Evolutionary conservation across 2,888 invertebrate species (phyloP).

Genomic region (Drosophila merina): DNA sequence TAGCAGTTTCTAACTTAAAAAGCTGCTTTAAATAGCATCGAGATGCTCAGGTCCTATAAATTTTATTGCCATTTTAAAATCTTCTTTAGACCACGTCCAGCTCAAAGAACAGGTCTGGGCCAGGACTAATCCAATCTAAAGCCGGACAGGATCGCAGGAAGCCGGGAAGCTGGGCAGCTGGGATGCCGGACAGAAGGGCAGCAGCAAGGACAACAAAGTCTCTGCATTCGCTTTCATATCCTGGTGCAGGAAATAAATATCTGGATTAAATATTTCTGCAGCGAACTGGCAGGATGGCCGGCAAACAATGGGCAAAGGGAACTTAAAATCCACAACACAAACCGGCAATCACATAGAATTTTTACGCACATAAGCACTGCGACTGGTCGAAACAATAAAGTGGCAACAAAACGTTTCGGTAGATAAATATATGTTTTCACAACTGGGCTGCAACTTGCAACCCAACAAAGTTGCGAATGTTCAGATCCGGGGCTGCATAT

Average conservation of each 20-base stretch:
- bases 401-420: conserved; percentile 67
- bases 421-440: conserved; percentile 63
- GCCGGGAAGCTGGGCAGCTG: not conserved
- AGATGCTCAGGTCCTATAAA: conserved; percentile 2
- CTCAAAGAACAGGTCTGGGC: conserved; percentile 12
- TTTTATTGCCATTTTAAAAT: conserved; percentile 26
- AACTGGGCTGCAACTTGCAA: not conserved
- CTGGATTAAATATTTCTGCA: conserved; percentile 63
- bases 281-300: conserved; percentile 8
- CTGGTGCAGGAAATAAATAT: conserved; percentile 74
- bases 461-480: conserved; percentile 67
- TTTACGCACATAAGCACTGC: conserved; percentile 67
- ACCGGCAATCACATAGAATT: conserved; percentile 74
- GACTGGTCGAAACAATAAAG: conserved; percentile 57
- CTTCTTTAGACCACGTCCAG: conserved; percentile 13
- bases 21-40: no score
- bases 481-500: conserved; percentile 52
- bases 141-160: not conserved
- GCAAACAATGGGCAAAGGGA: conserved; percentile 31
- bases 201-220: conserved; percentile 57
- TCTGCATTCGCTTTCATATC: conserved; percentile 56
- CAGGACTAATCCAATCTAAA: conserved; percentile 13
- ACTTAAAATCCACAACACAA: conserved; percentile 45
- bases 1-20: no score
- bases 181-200: not conserved